A percentile compares a stretch with the other conserved stretches of the same genome.
These are phyloP conservation scores for Hermetia illucens DNA, from an alignment of 1,140 invertebrate genomes.

Conservation along the genomic window DNA sequence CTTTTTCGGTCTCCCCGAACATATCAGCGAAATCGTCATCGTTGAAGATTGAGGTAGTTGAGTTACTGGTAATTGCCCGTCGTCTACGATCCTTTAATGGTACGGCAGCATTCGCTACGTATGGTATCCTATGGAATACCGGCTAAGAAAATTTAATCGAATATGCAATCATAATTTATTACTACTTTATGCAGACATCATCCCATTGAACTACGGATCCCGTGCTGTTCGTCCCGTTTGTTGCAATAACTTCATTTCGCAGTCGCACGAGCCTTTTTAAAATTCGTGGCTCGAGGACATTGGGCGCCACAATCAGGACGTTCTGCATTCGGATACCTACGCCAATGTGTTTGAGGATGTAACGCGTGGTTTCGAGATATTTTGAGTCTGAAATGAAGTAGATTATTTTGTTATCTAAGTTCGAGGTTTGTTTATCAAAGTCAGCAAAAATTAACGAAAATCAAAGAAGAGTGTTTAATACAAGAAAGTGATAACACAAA, in stretches of 20 bases:
- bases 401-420: background rate
- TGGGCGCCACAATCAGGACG: conserved; percentile 44
- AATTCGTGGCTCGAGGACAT: conserved; percentile 24
- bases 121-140: conserved; percentile 24
- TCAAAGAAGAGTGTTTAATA: no score
- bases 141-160: conserved; percentile 12
- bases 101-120: conserved; percentile 20
- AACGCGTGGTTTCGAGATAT: conserved; percentile 50
- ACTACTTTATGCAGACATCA: conserved; percentile 52
- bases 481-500: no score
- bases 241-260: background rate
- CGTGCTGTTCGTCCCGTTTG: conserved; percentile 9
- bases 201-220: conserved; percentile 32
- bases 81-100: conserved; percentile 14
- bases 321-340: conserved; percentile 44
- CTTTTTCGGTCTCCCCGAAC: conserved; percentile 12
- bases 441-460: background rate
- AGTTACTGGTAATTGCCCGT: conserved; percentile 12
- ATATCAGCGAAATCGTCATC: conserved; percentile 9
- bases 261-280: conserved; percentile 13
- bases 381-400: conserved; percentile 35
- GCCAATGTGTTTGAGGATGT: conserved; percentile 52
- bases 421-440: background rate
- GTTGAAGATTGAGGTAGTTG: conserved; percentile 7
- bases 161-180: conserved; percentile 13